Base-by-base conservation (phyloP, 2,113 vertebrate genomes). In the Argyrosomus japonicus region DNA sequence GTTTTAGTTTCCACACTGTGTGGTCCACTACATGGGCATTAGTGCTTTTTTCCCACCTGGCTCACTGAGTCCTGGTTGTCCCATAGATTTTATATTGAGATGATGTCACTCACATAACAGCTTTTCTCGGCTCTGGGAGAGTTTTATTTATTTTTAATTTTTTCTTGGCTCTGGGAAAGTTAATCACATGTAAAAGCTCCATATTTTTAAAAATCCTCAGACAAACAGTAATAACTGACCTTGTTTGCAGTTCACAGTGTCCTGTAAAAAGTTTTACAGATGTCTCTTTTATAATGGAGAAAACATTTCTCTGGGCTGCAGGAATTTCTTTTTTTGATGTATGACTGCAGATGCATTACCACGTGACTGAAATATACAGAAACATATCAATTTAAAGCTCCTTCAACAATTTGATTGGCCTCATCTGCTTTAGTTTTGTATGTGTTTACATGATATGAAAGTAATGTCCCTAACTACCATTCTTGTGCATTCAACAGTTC, bases 381-480 rank as follows among this genome's bases (percentile, higher is more conserved):
- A 15, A 36, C n/a, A 65, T 40, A 57, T 36, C 7, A 27, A 17
- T 64, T 19, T n/a, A 27, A 57, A 69, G 17, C 12, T 51, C 57
- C 56, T 73, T 82, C 14, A 64, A 11, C 18, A 14, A 29, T 45
- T 18, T 29, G 40, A 62, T 45, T 32, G 10, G 7, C 17, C 18
- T 14, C 15, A 69, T 18, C 47, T 58, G 21, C 2, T 36, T 47
- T 25, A 5, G 2, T 8, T 8, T 69, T 47, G 11, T 6, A 3
- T 69, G 63, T 29, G 13, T 68, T 71, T 84, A 15, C 13, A 51
- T 2, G 4, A 50, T 29, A 45, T 75, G 25, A 18, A 79, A 63
- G 40, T 53, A 40, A 60, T 69, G n/a, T 63, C 57, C 10, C 13
- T 54, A 68, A 63, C 36, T 43, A 62, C 3, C 29, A 68, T 75